Percentiles rank a stretch among this genome's conserved stretches.
phyloP scores from a whole-genome alignment of 2,888 invertebrate species.

The Augiades crinisus region DNA sequence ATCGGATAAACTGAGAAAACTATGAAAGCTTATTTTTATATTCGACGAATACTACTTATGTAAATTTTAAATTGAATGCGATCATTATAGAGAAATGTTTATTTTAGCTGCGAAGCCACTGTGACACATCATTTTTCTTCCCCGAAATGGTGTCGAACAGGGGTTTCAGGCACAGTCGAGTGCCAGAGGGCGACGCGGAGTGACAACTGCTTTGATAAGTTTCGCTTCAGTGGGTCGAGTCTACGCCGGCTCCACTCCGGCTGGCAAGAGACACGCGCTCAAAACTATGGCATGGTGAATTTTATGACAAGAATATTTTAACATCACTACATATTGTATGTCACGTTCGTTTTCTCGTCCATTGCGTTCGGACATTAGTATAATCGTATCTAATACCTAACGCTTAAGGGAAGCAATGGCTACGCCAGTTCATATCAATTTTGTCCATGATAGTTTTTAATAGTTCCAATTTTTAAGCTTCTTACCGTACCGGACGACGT shows the following conservation, averaged over 20 bases:
- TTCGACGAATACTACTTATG: constrained; percentile 72
- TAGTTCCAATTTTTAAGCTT: constrained; percentile 78
- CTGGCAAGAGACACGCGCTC: constrained; percentile 39
- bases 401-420: constrained; percentile 74
- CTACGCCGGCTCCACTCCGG: constrained; percentile 31
- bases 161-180: constrained; percentile 31
- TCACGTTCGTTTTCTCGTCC: constrained; percentile 56
- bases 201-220: constrained; percentile 52
- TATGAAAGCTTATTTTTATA: constrained; percentile 81
- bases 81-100: constrained; percentile 31
- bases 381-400: constrained; percentile 67
- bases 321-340: constrained; percentile 41
- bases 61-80: constrained; percentile 63
- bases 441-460: constrained; percentile 78
- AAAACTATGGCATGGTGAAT: constrained; percentile 40
- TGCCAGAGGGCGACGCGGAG: constrained; percentile 48
- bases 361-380: constrained; percentile 61
- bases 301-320: constrained; percentile 40
- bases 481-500: constrained; percentile 67
- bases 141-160: constrained; percentile 72
- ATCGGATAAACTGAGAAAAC: constrained; percentile 75
- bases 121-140: constrained; percentile 73
- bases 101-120: constrained; percentile 45
- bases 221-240: constrained; percentile 39
- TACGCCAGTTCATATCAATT: constrained; percentile 80